Evolutionary conservation across 2,113 vertebrate genomes (phyloP).

Genomic region (Coturnix japonica): DNA sequence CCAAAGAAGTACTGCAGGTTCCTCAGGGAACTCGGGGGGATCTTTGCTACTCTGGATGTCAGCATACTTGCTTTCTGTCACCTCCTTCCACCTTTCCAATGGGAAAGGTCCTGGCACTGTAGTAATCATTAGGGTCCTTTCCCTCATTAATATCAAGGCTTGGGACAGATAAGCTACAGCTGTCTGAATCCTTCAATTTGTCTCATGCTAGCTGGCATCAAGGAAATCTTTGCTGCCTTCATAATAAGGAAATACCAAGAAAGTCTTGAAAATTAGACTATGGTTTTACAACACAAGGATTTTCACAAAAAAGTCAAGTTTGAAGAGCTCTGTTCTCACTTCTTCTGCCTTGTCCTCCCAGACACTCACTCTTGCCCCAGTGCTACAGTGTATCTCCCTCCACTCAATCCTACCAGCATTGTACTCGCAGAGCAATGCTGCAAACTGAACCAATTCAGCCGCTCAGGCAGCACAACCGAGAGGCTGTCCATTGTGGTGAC

Average conservation of each 20-base stretch:
- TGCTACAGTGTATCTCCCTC: not conserved
- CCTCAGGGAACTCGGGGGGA: not conserved
- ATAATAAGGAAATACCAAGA: not conserved
- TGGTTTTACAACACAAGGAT: not conserved
- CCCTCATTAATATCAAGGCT: not conserved
- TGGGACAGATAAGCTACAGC: too few species aligned
- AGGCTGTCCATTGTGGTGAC: fast-evolving
- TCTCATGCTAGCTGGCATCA: not conserved
- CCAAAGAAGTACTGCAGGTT: not conserved
- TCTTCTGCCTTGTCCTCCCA: not conserved
- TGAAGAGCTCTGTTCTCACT: not conserved
- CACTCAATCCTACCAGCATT: not conserved
- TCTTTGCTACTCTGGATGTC: not conserved
- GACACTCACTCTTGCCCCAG: not conserved
- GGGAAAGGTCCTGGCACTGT: not conserved
- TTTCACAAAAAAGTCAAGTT: not conserved
- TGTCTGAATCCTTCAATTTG: not conserved
- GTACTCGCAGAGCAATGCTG: not conserved
- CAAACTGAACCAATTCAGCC: not conserved
- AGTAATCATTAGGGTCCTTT: not conserved
- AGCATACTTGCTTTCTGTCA: not conserved
- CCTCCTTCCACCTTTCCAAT: not conserved
- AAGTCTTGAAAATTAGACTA: not conserved
- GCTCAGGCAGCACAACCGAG: not conserved
- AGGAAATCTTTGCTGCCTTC: not conserved